These are phyloP conservation scores for Premnoplex brunnescens DNA, from an alignment of 2,797 vertebrate species.

Conservation along the genomic window DNA sequence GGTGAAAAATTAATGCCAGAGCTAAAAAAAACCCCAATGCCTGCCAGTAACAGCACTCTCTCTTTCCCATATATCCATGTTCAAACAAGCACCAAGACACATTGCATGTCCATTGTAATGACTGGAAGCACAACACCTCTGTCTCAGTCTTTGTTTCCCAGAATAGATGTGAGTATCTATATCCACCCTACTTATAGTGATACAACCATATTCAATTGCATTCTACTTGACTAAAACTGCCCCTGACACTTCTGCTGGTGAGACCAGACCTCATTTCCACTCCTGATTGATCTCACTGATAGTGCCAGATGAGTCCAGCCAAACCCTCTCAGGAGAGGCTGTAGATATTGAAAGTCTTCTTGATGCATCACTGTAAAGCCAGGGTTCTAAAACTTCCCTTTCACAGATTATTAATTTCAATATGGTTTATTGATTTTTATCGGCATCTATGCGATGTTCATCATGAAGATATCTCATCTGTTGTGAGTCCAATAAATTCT, in stretches of 20 bases:
- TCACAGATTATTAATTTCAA: neutral
- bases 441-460: neutral
- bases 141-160: neutral
- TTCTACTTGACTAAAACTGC: neutral
- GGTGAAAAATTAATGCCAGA: slow-evolving; percentile 55
- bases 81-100: neutral
- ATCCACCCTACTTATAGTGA: neutral
- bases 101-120: neutral
- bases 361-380: neutral
- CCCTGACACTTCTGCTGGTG: neutral
- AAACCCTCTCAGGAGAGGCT: neutral
- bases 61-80: neutral
- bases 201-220: neutral
- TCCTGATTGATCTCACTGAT: neutral
- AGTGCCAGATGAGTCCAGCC: neutral
- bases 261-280: neutral
- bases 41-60: neutral
- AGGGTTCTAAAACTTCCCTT: neutral
- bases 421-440: neutral
- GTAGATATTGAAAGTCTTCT: neutral
- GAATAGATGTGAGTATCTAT: neutral
- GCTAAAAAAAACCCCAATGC: neutral
- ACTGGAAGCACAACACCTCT: neutral
- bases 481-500: neutral
- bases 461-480: neutral